Evolutionary conservation across 2,888 invertebrate species (phyloP).

Genomic region (Yponomeuta cagnagella): DNA sequence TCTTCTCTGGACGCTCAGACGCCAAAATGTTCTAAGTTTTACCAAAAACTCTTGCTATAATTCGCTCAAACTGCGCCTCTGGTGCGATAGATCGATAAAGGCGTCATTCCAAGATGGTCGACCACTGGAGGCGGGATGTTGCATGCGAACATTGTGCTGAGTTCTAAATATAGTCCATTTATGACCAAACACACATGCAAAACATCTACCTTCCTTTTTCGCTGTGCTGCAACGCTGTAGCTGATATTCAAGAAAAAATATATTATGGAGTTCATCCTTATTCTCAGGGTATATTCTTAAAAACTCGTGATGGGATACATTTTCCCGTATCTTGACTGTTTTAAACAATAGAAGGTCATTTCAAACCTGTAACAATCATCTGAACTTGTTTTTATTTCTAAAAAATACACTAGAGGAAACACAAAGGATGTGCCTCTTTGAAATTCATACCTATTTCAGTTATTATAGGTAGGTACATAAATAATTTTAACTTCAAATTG

Average conservation of each 20-base stretch:
- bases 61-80: background rate
- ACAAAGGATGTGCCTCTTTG: too few relatives aligned
- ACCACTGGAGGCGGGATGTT: constrained; percentile 26
- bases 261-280: too few relatives aligned
- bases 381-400: too few relatives aligned
- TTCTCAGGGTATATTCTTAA: too few relatives aligned
- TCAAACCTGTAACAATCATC: too few relatives aligned
- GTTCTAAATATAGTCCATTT: constrained; percentile 36
- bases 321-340: too few relatives aligned
- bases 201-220: background rate
- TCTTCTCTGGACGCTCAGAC: background rate
- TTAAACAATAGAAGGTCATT: too few relatives aligned
- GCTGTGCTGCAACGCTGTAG: background rate
- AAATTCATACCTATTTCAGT: too few relatives aligned
- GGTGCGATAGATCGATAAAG: constrained; percentile 46
- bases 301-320: too few relatives aligned
- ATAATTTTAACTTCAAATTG: background rate
- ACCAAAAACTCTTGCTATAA: background rate
- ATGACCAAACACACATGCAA: constrained; percentile 3
- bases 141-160: constrained; percentile 21
- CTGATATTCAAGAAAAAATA: background rate
- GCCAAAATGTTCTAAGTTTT: background rate
- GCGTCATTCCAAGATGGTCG: constrained; percentile 61
- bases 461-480: background rate
- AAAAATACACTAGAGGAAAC: too few relatives aligned